A percentile compares a stretch with the other conserved stretches of the same genome.
These are phyloP conservation scores for Pasiphila rectangulata DNA, from an alignment of 2,888 invertebrate species.

Conservation along the genomic window DNA sequence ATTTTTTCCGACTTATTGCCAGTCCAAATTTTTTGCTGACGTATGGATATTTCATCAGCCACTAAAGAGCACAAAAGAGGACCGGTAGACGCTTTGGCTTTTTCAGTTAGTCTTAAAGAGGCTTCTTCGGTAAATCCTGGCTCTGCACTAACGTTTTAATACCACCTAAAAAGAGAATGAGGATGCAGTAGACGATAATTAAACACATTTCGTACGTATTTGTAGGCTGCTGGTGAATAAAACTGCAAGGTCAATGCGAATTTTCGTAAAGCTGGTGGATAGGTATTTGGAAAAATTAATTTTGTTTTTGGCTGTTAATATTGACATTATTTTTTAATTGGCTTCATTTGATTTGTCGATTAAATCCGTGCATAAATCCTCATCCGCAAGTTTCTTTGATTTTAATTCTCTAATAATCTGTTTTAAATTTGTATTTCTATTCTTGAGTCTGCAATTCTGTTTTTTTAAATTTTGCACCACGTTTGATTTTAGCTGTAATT, in stretches of 20 bases:
- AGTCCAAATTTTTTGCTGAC: conserved; percentile 29
- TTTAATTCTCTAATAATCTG: too few relatives aligned
- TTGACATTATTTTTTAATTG: too few relatives aligned
- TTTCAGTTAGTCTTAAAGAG: conserved; percentile 2
- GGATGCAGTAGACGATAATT: conserved; percentile 19
- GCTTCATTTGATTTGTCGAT: too few relatives aligned
- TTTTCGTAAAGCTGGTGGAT: background rate
- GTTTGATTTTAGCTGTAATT: too few relatives aligned
- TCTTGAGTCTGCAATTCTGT: too few relatives aligned
- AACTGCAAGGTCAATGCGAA: background rate
- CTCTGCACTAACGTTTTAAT: background rate
- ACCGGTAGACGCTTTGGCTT: conserved; percentile 1
- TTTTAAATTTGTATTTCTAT: too few relatives aligned
- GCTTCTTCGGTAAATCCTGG: conserved; percentile 6
- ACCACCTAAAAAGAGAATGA: conserved; percentile 1
- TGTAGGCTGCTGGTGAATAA: background rate
- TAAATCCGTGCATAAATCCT: too few relatives aligned
- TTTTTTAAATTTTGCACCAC: too few relatives aligned
- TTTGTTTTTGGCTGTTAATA: too few relatives aligned
- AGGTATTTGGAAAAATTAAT: too few relatives aligned
- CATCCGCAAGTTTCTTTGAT: too few relatives aligned
- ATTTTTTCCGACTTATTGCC: too few relatives aligned
- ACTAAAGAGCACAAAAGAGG: conserved; percentile 9
- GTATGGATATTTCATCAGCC: conserved; percentile 32
- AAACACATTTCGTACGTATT: background rate